Evolutionary conservation across 2,888 invertebrate species (phyloP).

Genomic region (Halocaridina rubra): DNA sequence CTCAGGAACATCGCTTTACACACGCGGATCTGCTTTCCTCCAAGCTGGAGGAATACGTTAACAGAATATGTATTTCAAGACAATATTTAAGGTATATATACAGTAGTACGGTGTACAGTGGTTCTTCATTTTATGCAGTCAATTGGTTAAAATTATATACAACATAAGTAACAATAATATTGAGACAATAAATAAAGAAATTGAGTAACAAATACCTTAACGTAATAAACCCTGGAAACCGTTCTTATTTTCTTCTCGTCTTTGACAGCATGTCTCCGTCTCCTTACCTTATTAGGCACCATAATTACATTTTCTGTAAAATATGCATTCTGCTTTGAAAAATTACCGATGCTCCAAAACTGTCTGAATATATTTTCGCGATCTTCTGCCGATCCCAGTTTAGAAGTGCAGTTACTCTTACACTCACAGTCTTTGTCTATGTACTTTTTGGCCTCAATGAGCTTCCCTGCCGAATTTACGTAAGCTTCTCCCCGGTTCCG

Average conservation of each 20-base stretch:
- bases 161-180: no score
- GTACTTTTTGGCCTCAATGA: constrained; percentile 25
- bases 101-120: not conserved
- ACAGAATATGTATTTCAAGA: no score
- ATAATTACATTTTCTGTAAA: constrained; percentile 31
- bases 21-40: not conserved
- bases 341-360: constrained; percentile 45
- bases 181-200: no score
- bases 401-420: constrained; percentile 32
- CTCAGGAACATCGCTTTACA: constrained; percentile 41
- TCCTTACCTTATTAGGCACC: constrained; percentile 16
- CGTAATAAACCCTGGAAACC: constrained; percentile 17
- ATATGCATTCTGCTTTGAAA: constrained; percentile 24
- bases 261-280: not conserved
- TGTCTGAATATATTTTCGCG: constrained; percentile 21
- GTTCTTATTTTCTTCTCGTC: constrained; percentile 19
- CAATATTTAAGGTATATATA: no score
- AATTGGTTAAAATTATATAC: no score
- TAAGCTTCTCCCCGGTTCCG: constrained; percentile 38
- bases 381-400: constrained; percentile 16
- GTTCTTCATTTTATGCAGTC: not conserved
- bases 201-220: not conserved
- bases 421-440: constrained; percentile 40
- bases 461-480: constrained; percentile 24
- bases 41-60: not conserved